Conservation (phyloP, 2,113 vertebrate species). For the Probosciger aterrimus region DNA sequence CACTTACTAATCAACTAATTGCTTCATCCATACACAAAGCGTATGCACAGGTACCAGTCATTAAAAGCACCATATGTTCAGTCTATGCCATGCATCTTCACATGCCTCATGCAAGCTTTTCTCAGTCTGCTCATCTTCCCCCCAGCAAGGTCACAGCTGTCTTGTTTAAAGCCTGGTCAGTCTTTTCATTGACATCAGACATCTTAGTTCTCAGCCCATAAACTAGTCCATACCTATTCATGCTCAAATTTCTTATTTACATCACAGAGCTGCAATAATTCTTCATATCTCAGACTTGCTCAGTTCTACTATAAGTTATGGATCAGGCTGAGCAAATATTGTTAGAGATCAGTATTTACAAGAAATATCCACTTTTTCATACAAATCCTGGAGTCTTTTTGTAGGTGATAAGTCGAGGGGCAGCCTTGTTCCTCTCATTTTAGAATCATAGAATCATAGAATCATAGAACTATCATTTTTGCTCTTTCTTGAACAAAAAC, state of each 20-base stretch:
- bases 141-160: neutral
- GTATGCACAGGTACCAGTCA: neutral
- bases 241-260: neutral
- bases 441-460: no score
- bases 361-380: neutral
- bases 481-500: neutral
- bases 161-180: neutral
- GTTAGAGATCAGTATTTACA: neutral
- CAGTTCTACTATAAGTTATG: rapidly evolving
- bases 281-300: neutral
- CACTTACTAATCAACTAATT: neutral
- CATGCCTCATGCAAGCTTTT: neutral
- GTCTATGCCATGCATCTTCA: neutral
- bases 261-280: neutral
- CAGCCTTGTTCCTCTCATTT: neutral
- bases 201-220: neutral
- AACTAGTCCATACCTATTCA: neutral
- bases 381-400: neutral
- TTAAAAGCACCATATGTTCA: neutral
- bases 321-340: neutral
- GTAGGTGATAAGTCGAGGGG: neutral
- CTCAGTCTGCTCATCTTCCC: neutral
- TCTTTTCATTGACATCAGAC: neutral
- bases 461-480: no score
- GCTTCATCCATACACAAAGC: neutral